Conservation (phyloP, 2,113 vertebrate species). For the Solea senegalensis region DNA sequence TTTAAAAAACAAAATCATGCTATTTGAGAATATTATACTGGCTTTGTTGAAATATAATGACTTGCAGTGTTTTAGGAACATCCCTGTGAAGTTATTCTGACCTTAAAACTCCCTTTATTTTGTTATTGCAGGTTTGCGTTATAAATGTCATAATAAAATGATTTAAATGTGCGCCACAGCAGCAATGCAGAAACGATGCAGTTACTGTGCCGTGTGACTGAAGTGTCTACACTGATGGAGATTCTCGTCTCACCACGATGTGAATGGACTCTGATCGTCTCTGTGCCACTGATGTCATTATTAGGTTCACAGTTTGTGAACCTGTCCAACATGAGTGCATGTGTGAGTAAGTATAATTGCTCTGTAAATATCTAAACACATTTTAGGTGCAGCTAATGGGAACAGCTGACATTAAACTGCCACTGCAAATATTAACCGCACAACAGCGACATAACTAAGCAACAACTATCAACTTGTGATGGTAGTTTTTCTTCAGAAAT, state of each 20-base stretch:
- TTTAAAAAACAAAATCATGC: not conserved
- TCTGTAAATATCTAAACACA: conserved; percentile 52
- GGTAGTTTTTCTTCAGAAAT: too few relatives aligned
- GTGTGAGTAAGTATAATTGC: conserved; percentile 33
- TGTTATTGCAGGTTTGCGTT: conserved; percentile 9
- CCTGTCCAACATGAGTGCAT: conserved; percentile 25
- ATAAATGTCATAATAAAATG: not conserved
- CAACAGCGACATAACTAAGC: too few relatives aligned
- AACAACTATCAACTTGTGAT: too few relatives aligned
- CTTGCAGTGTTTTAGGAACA: not conserved
- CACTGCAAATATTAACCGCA: not conserved
- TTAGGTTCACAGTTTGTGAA: conserved; percentile 19
- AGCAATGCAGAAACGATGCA: conserved; percentile 4
- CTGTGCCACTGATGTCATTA: conserved; percentile 24
- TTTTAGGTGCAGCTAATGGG: conserved; percentile 41
- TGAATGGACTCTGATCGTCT: conserved; percentile 50
- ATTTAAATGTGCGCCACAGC: not conserved
- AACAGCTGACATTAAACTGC: conserved; percentile 43
- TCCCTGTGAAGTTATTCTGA: too few relatives aligned
- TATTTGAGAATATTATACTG: conserved; percentile 9
- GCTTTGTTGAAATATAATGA: conserved; percentile 1
- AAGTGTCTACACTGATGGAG: conserved; percentile 9
- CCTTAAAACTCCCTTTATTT: not conserved
- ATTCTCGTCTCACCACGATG: conserved; percentile 11
- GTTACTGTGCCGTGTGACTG: conserved; percentile 9